Base-by-base conservation (phyloP, 2,113 vertebrate species). In the Dipodomys stephensi region DNA sequence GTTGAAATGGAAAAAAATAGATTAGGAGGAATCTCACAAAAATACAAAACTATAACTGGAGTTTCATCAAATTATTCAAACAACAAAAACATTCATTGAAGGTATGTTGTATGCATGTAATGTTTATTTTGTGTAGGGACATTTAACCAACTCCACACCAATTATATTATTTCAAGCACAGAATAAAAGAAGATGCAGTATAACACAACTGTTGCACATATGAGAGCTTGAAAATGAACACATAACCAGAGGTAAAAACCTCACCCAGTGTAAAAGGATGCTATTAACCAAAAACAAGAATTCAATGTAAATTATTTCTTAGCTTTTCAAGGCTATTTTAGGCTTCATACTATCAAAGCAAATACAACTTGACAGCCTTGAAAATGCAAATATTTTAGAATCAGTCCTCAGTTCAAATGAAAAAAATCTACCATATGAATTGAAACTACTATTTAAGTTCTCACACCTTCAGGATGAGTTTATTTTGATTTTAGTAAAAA, bases 301-400 rank as follows among this genome's bases (percentile, higher is more conserved):
- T 65, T 35, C 68, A 72, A 81, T 49, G 2, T 62, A 72, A 81
- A 71, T 71, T 83, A 82, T 25, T 60, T 35, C n/a, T 93, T 60
- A 71, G 32, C 72, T 60, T 92, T 69, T 83, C 67, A 69, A 68
- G 35, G 11, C 11, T 87, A 22, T 74, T 74, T 94, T 53, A 68
- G 60, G 65, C 7, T 80, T 89, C 62, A 57, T 39, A 78, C 35
- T n/a, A 73, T 35, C 86, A 94, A 87, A 62, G 83, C 6, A 53
- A 77, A 78, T 23, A 46, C 9, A 15, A 46, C n/a, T 79, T 82
- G 32, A 86, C 20, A 82, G 8, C 46, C 46, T 39, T 46, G 76
- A 73, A 93, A 90, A 79, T 27, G 44, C 71, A 84, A 90, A 72
- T 62, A 87, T 65, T 90, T 46, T 53, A 46, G 60, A 83, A 87